phyloP scores from a whole-genome alignment of 2,113 vertebrate genomes.

The Chloroceryle aenea region DNA sequence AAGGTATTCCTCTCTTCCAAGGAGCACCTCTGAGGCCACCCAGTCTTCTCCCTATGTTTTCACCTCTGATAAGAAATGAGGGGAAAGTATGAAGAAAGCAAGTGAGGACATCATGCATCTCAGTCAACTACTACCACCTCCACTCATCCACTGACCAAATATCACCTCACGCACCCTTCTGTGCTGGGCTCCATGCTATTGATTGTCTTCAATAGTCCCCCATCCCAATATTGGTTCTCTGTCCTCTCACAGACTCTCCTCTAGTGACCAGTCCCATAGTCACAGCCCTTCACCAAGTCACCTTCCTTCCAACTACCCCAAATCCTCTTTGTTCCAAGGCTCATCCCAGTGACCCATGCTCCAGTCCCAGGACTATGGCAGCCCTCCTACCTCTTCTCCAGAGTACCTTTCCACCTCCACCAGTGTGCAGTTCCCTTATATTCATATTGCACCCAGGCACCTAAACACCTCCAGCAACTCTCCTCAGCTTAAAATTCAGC shows the following conservation, averaged over 20 bases:
- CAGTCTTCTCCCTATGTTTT: fast-evolving
- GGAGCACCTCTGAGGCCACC: background rate
- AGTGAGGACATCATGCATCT: background rate
- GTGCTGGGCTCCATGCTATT: background rate
- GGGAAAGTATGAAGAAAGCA: background rate
- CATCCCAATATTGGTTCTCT: background rate
- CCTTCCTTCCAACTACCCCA: background rate
- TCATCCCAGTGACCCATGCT: background rate
- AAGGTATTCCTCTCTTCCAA: background rate
- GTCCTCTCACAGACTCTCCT: background rate
- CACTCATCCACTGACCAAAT: background rate
- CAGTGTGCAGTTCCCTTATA: background rate
- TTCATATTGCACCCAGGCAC: background rate
- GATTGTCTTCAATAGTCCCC: too few species aligned
- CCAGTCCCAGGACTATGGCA: background rate
- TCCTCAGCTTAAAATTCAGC: background rate
- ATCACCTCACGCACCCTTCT: background rate
- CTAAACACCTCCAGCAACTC: background rate
- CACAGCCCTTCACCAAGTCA: background rate
- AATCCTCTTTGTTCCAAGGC: background rate
- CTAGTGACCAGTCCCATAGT: background rate
- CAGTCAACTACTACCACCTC: background rate
- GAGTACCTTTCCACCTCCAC: background rate
- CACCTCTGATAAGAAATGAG: background rate
- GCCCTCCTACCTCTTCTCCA: background rate